phyloP scores from a whole-genome alignment of 1,140 invertebrate species.

The Drosophila prosaltans region DNA sequence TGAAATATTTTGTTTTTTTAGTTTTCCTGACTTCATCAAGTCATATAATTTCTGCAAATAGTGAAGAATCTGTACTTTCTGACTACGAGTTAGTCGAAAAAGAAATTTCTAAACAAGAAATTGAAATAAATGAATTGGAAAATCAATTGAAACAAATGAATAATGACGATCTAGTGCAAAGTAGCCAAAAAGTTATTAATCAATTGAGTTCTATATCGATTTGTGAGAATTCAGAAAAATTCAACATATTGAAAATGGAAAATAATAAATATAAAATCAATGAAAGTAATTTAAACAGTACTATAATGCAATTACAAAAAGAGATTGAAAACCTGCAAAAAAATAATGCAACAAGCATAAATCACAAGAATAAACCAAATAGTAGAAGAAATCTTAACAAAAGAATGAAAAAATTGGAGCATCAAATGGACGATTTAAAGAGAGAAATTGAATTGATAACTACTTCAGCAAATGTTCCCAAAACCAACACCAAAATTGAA shows the following conservation, averaged over 20 bases:
- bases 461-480: too few species aligned
- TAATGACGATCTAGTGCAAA: background rate
- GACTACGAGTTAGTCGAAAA: background rate
- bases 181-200: background rate
- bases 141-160: background rate
- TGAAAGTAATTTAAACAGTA: background rate
- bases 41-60: background rate
- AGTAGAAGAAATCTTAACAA: background rate
- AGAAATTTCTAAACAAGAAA: background rate
- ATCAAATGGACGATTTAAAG: too few species aligned
- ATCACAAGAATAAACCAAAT: background rate
- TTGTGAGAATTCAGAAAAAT: background rate
- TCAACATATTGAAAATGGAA: background rate
- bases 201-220: background rate
- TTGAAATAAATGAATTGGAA: background rate
- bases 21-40: background rate
- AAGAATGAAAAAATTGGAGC: background rate
- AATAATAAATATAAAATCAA: background rate
- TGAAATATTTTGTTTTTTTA: too few species aligned
- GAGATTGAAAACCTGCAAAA: background rate
- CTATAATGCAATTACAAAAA: background rate
- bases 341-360: too few species aligned
- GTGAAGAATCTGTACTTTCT: background rate
- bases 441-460: too few species aligned
- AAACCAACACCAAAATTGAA: too few species aligned